A percentile compares a stretch with the other conserved stretches of the same genome.
These are phyloP conservation scores for Capitulum mitella DNA, from an alignment of 2,888 invertebrate genomes.

Conservation along the genomic window DNA sequence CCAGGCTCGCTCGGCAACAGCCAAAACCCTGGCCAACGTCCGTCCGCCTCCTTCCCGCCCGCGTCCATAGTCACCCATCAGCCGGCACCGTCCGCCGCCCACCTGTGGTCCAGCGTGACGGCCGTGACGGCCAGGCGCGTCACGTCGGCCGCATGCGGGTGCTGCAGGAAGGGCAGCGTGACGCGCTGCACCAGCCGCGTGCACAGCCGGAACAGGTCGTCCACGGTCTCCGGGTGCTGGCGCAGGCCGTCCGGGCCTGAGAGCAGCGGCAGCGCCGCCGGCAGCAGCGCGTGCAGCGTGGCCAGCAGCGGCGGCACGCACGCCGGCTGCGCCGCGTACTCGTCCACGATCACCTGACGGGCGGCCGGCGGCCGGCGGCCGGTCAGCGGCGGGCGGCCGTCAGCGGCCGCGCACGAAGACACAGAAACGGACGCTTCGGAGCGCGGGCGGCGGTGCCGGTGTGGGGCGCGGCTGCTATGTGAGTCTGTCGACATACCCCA, in stretches of 20 bases:
- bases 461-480: no score
- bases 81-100: not conserved
- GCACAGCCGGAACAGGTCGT: conserved; percentile 86
- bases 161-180: conserved; percentile 72
- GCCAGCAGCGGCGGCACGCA: conserved; percentile 72
- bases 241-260: conserved; percentile 68
- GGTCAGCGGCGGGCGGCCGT: no score
- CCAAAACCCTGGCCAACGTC: no score
- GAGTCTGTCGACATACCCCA: no score
- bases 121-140: conserved; percentile 76
- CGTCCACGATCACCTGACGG: conserved; percentile 68
- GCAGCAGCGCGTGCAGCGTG: conserved; percentile 76
- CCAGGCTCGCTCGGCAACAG: no score
- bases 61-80: no score
- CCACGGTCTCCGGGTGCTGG: conserved; percentile 95
- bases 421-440: no score
- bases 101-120: conserved; percentile 68
- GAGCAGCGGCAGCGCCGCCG: conserved; percentile 66
- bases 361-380: no score
- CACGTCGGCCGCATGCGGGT: conserved; percentile 63
- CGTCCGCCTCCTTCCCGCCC: no score
- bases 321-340: conserved; percentile 62
- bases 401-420: no score
- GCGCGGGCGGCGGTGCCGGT: no score
- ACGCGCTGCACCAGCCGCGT: conserved; percentile 77